phyloP scores from a whole-genome alignment of 2,888 invertebrate species.

The Dynastes hyllus region DNA sequence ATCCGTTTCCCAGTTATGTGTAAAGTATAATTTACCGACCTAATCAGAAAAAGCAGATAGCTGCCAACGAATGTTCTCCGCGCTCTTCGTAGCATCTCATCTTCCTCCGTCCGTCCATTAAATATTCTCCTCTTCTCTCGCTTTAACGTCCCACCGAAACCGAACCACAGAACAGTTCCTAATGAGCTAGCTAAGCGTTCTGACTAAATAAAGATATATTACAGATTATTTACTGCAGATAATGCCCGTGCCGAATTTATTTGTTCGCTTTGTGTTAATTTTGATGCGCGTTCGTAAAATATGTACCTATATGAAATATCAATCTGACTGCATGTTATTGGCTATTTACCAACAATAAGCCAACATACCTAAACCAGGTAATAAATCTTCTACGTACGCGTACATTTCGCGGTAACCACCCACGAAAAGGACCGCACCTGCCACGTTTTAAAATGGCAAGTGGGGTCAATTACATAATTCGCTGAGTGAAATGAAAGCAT shows the following conservation, averaged over 20 bases:
- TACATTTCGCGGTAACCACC: too few relatives aligned
- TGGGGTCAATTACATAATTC: too few relatives aligned
- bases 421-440: too few relatives aligned
- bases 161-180: conserved; percentile 50
- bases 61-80: conserved; percentile 45
- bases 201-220: conserved; percentile 51
- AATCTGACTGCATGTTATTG: not conserved
- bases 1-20: conserved; percentile 58
- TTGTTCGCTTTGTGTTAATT: conserved; percentile 23
- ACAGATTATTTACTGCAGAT: conserved; percentile 41
- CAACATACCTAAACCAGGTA: too few relatives aligned
- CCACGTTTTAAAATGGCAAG: too few relatives aligned
- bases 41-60: conserved; percentile 60
- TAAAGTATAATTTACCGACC: conserved; percentile 61
- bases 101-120: conserved; percentile 36
- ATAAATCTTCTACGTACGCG: too few relatives aligned
- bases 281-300: conserved; percentile 9
- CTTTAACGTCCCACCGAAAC: conserved; percentile 25
- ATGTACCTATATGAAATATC: not conserved
- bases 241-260: conserved; percentile 26
- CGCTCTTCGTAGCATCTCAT: conserved; percentile 14
- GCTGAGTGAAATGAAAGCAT: too few relatives aligned
- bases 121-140: conserved; percentile 39
- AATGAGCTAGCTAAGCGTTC: conserved; percentile 58
- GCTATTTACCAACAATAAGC: too few relatives aligned